Evolutionary conservation across 2,113 vertebrate genomes (phyloP), one percentile per base, ranked within the genome.

Genomic region (Saccopteryx leptura): DNA sequence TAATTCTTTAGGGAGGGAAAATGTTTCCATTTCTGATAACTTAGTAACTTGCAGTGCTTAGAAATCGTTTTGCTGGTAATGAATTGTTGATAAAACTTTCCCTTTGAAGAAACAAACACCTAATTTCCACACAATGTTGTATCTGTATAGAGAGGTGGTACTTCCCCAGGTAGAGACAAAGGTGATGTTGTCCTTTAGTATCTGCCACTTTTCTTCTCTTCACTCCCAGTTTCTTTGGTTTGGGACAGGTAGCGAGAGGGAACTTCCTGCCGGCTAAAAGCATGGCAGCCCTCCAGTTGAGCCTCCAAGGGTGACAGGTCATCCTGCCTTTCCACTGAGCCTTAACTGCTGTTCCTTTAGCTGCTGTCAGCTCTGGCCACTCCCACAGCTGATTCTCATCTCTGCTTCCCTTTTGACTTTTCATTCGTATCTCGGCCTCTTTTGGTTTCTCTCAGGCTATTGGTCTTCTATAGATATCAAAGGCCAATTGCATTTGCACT

Each of bases 1-100:
- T 39, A 28, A 33, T 88, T 83, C 50, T 33, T 71, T 75, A 74
- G 24, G n/a, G 23, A 74, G 85, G 68, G 61, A 93, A 78, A 93
- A 15, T 74, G 79, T 91, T 89, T 82, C 86, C 61, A 39, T 83
- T 68, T 66, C 68, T 91, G 93, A 65, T 91, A 93, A 85, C 17
- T 89, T 78, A 56, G 52, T 80, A 68, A 66, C 72, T 63, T 71
- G 31, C 13, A 72, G n/a, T 68, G 23, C 48, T 46, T 19, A 60
- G 82, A 68, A 15, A 69, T 79, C 5, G 74, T 76, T 54, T 81
- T 71, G 18, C 46, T 89, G 33, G 19, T 31, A 24, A 54, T 18
- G 39, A 11, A 26, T 66, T 61, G 50, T 90, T 79, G 26, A 24
- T 58, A 79, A 90, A 83, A 28, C 3, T 72, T 91, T 65, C 68